Evolutionary conservation across 2,888 invertebrate genomes (phyloP).

Genomic region (Lysandra bellargus): DNA sequence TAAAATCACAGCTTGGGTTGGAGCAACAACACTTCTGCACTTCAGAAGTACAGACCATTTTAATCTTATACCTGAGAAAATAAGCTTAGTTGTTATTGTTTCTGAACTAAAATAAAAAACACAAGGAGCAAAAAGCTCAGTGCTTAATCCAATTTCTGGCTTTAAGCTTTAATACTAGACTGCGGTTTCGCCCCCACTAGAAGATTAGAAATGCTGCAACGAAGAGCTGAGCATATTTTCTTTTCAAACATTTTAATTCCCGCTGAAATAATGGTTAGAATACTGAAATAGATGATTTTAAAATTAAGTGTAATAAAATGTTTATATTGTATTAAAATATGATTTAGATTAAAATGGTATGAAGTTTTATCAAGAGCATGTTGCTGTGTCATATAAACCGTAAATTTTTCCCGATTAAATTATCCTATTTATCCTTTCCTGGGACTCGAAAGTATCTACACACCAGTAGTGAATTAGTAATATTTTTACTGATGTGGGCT

Average conservation of each 20-base stretch:
- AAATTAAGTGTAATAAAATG: too few species aligned
- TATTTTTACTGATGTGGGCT: too few species aligned
- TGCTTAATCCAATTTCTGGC: constrained; percentile 12
- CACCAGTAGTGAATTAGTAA: too few species aligned
- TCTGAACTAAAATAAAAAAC: background rate
- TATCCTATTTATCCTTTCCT: too few species aligned
- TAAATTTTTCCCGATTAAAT: too few species aligned
- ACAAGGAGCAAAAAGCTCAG: background rate
- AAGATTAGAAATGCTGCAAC: background rate
- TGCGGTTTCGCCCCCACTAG: background rate
- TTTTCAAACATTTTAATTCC: background rate
- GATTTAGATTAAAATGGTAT: too few species aligned
- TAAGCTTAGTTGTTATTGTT: background rate
- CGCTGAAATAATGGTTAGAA: background rate
- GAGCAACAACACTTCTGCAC: too few species aligned
- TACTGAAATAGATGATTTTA: background rate
- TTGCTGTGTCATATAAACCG: too few species aligned
- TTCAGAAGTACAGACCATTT: background rate
- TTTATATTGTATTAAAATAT: too few species aligned
- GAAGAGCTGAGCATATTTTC: background rate
- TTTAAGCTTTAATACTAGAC: background rate
- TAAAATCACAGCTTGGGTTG: too few species aligned
- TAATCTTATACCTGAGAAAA: background rate
- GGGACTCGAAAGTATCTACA: too few species aligned
- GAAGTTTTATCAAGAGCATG: too few species aligned